Percentiles rank a stretch among this genome's conserved stretches.
phyloP scores from a whole-genome alignment of 92 coral and sea anemone species.

The Anthopleura xanthogrammica region DNA sequence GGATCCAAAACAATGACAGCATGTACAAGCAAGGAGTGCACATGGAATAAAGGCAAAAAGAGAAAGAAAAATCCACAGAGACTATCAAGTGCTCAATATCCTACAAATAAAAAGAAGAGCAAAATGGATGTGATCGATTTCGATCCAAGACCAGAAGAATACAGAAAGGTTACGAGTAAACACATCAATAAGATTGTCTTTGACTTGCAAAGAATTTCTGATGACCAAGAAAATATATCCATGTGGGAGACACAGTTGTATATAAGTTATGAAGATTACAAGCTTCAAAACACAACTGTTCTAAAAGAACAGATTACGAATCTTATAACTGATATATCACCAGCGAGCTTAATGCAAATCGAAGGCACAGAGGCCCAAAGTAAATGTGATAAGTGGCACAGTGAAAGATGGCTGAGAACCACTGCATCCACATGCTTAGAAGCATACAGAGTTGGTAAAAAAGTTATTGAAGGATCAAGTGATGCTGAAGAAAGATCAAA shows the following conservation, averaged over 20 bases:
- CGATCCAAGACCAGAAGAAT: no score
- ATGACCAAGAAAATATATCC: conserved; percentile 31
- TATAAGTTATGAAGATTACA: conserved; percentile 29
- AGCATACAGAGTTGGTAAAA: conserved; percentile 11
- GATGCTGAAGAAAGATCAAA: no score
- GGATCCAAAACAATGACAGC: conserved; percentile 5
- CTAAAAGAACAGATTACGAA: conserved; percentile 20
- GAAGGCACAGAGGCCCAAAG: conserved; percentile 45
- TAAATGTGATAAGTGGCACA: conserved; percentile 36
- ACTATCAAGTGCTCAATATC: no score
- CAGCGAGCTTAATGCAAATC: conserved; percentile 29
- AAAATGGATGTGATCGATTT: no score
- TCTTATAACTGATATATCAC: conserved; percentile 22
- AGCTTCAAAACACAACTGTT: conserved; percentile 11
- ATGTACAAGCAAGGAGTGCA: not conserved
- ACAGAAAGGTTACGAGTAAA: not conserved
- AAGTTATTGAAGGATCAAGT: not conserved
- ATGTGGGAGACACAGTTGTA: conserved; percentile 50
- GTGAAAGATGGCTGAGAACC: conserved; percentile 34
- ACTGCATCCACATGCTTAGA: conserved; percentile 31
- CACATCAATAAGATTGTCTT: conserved; percentile 31
- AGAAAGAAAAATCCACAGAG: no score
- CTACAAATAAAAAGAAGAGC: no score
- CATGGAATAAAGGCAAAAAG: no score
- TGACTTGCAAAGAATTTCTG: conserved; percentile 15